Evolutionary conservation across 2,888 invertebrate species (phyloP).

Genomic region (Apodemia zela): DNA sequence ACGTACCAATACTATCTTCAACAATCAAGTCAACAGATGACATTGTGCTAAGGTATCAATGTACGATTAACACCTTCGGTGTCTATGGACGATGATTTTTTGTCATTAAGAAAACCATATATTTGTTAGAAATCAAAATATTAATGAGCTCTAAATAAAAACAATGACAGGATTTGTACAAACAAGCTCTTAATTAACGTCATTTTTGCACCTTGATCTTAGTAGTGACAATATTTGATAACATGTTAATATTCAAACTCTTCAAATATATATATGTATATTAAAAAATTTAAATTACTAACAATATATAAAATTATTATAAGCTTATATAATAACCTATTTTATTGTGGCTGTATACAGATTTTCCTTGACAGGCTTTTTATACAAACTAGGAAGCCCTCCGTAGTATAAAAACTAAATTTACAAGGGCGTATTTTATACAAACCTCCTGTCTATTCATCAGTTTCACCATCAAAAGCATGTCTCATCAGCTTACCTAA

Average conservation of each 20-base stretch:
- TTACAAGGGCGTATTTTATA: slow-evolving; percentile 7
- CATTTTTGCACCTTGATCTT: background rate
- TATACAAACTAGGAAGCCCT: slow-evolving; percentile 8
- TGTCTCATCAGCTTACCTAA: background rate
- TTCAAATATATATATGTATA: background rate
- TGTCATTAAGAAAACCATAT: too few relatives aligned
- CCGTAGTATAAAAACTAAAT: slow-evolving; percentile 2
- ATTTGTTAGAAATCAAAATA: background rate
- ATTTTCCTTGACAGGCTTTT: background rate
- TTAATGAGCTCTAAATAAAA: background rate
- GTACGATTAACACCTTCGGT: background rate
- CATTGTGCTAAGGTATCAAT: background rate
- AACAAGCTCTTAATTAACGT: background rate
- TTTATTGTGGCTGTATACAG: slow-evolving; percentile 1
- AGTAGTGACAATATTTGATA: background rate
- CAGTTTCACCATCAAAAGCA: background rate
- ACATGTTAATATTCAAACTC: background rate
- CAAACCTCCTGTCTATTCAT: background rate
- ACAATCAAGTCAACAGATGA: too few relatives aligned
- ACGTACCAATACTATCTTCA: too few relatives aligned
- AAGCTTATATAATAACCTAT: slow-evolving; percentile 5
- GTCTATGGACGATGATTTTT: too few relatives aligned
- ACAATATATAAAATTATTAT: slow-evolving; percentile 4
- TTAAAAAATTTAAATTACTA: background rate
- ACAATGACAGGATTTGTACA: background rate